Base-by-base conservation (phyloP, 2,888 invertebrate species). In the Acleris emargana region DNA sequence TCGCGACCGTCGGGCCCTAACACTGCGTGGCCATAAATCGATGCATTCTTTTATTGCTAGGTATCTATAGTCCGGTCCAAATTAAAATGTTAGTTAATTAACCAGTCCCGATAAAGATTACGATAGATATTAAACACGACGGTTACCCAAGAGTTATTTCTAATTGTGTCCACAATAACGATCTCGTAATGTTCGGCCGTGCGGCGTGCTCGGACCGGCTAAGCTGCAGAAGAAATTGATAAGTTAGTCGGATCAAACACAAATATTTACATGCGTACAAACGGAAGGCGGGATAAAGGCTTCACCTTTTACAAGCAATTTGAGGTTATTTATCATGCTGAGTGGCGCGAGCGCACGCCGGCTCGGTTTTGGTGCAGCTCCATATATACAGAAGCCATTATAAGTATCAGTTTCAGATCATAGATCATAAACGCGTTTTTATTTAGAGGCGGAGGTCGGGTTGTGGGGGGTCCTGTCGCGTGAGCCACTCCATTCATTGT, bases 391-490 rank as follows among this genome's bases (percentile, higher is more conserved):
- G 92, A 90, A 91, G 92, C 91, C 86, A 91, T 91, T 88, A 91
- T 88, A 89, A 90, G 91, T 91, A 92, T 92, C 92, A 89, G 86
- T 91, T 92, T 90, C 92, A 88, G 86, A 90, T 91, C 92, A 91
- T 92, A 91, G 91, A 92, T 92, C 92, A 91, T 91, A 90, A 88
- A 88, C 78, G 83, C 88, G 84, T 91, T 89, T 89, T 84, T 84
- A 82, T 85, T 83, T 81, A 82, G 77, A 77, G 77, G 73, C 80
- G 76, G 81, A 76, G 81, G 80, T 79, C 76, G 78, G 82, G 79
- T 79, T 84, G 77, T 81, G 91, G 91, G 90, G 89, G 91, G 91
- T 90, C 91, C 82, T 80, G 83, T 80, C 82, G 76, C 73, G 75
- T 78, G 84, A 81, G 81, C 75, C 78, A 73, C 81, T 82, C 80